Evolutionary conservation across 2,888 invertebrate genomes (phyloP), one percentile per base, ranked within the genome.

Genomic region (Macrophya alboannulata): DNA sequence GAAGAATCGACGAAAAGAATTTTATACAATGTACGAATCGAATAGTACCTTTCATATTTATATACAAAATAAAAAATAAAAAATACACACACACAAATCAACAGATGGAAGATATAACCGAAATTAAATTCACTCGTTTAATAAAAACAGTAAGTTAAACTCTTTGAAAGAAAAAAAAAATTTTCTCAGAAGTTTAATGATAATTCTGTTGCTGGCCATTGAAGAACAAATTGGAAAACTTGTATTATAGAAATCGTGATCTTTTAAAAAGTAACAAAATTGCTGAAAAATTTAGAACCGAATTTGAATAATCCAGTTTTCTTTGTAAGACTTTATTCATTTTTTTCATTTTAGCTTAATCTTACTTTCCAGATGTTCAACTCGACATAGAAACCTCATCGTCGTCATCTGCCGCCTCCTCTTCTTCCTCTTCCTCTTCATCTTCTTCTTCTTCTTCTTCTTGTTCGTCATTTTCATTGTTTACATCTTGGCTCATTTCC

Each of bases 391-490:
- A 91, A 76, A 87, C 88, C 65, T 91, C 88, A 62, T 86, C 87
- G 25, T 81, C 71, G 15, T 85, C 71, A 9, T 77, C 65, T 4
- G 43, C 77, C 0, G 48, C 77, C 6, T 77, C 65, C n/a, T 81
- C 74, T n/a, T 85, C 85, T 15, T 65, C 77, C 6, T 77, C 65
- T 40, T 81, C 74, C n/a, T 85, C 85, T 15, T 72, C 48, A 25
- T 21, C 43, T 15, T 81, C 74, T n/a, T 85, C 85, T 15, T 72
- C 48, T 45, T 21, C 43, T 15, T 91, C 91, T 74, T 90, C 90
- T 9, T 90, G 91, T 88, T 89, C 90, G 65, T 89, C 89, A 85
- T 91, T 91, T 74, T 90, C 90, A 37, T 88, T 85, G 65, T 91
- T 91, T 62, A 90, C 91, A 82, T 92, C 88, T 48, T 84, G 83